Evolutionary conservation across 2,113 vertebrate species (phyloP), one percentile per base, ranked within the genome.

Genomic region (Tenebrosternarchus preto): DNA sequence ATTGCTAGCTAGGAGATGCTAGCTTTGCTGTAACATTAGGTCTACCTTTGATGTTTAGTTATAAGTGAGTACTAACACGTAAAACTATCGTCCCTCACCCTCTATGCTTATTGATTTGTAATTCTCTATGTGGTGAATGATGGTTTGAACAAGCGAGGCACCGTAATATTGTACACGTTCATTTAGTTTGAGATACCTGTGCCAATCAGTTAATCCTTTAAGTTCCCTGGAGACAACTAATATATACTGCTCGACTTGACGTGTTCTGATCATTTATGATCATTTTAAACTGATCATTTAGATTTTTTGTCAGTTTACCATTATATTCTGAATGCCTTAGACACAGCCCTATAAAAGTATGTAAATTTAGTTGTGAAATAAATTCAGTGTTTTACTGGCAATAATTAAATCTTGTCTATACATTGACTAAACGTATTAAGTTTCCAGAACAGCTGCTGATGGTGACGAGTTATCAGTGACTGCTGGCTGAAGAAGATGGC

Each of bases 1-100:
- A 15, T 66, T 66, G 75, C 43, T 66, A 46, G 36, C 39, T 76
- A n/a, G 74, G 60, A 36, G 74, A 63, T 76, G 74, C 76, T 77
- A 66, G 66, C 24, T 4, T 20, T 5, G 15, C n/a, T 64, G 59
- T 24, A 60, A 50, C 36, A 33, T 22, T 31, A 7, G 22, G 3
- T 5, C 0, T 27, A 16, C 15, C 31, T 69, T 19, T 60, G 11
- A 19, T 1, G 22, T 55, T 31, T 27, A 33, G 24, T 31, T 7
- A 3, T 22, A 20, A 70, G 69, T 66, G 78, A 73, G 78, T 64
- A 53, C 25, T 55, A 5, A 68, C 24, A 56, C 15, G 8, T 50
- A 50, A 12, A 15, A 1, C 2, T 50, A 15, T 50, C 9, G 9
- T 50, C 15, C 43, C 9, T 50, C 43, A 50, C 11, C 8, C 12